Evolutionary conservation across 1,140 invertebrate genomes (phyloP).

Genomic region (Nephotettix cincticeps): DNA sequence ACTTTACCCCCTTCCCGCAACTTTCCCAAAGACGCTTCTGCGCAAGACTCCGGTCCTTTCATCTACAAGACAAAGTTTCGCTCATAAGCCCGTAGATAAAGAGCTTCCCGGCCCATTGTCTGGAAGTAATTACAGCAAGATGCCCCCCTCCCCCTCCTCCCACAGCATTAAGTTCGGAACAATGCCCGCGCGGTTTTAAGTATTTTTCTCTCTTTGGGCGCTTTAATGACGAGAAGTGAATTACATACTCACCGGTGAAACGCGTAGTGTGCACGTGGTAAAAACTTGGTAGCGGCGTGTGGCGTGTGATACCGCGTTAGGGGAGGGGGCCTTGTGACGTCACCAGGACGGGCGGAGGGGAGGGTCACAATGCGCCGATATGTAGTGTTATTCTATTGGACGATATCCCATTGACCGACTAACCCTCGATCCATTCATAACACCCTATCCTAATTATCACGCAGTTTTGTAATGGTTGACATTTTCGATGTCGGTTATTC

Average conservation of each 20-base stretch:
- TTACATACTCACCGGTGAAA: neutral
- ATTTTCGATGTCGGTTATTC: neutral
- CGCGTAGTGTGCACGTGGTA: neutral
- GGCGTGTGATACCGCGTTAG: neutral
- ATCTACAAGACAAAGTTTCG: neutral
- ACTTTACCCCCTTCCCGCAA: neutral
- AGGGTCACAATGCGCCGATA: constrained; percentile 2
- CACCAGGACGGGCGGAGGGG: neutral
- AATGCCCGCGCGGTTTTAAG: constrained; percentile 6
- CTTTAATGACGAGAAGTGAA: neutral
- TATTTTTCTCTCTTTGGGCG: neutral
- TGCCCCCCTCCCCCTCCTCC: neutral
- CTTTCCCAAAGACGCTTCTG: neutral
- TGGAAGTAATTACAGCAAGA: constrained; percentile 4
- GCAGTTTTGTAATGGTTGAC: neutral
- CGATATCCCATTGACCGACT: constrained; percentile 11
- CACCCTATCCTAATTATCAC: constrained; percentile 4
- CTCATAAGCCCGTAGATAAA: constrained; percentile 5
- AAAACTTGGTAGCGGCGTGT: too few relatives aligned
- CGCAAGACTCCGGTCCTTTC: constrained; percentile 2
- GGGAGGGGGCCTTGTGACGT: neutral
- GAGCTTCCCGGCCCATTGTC: constrained; percentile 8
- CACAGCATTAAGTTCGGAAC: neutral
- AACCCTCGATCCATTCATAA: constrained; percentile 3
- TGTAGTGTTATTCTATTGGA: constrained; percentile 12